Evolutionary conservation across 2,797 vertebrate genomes (phyloP), one percentile per base, ranked within the genome.

Genomic region (Lepus oiostolus): DNA sequence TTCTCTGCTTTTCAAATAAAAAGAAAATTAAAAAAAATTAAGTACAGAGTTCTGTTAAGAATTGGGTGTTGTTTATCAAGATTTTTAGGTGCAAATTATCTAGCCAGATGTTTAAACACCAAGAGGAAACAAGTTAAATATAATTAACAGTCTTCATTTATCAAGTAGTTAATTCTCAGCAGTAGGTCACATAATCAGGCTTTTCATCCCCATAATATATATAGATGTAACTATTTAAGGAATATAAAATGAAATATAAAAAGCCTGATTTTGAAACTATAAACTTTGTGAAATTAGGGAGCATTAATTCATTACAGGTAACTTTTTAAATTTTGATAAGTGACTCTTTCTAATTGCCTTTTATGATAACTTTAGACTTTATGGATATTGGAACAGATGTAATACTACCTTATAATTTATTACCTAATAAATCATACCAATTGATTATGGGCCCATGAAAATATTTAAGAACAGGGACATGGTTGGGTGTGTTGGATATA

Each of bases 151-250:
- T 95, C 90, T 82, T 98, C 67, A 50, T 95, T 98, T 98, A 98
- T 98, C 97, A 97, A 98, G 95, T 96, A 95, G 95, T 98, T 98
- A 97, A 96, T 98, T 98, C 97, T 98, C 96, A 98, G 95, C 5
- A 22, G 94, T 95, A 95, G 86, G 72, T 62, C 65, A 62, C 62
- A 96, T 80, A 96, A 88, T 82, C 22, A 74, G 79, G 85, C 87
- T 96, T 84, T 97, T 90, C 85, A 83, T 94, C 47, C 86, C 13
- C 60, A 67, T 75, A 62, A 28, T 83, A 32, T 47, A 76, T 75
- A 84, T 84, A 96, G 54, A 62, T 96, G 42, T 30, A 90, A 63
- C 17, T 63, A 83, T 96, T 96, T 95, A 92, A 85, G 91, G 85
- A 90, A 90, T 86, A 91, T 97, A 94, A 97, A 93, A 90, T 70